Base-by-base conservation (phyloP, 2,888 invertebrate species). In the Punctoribates punctum region DNA sequence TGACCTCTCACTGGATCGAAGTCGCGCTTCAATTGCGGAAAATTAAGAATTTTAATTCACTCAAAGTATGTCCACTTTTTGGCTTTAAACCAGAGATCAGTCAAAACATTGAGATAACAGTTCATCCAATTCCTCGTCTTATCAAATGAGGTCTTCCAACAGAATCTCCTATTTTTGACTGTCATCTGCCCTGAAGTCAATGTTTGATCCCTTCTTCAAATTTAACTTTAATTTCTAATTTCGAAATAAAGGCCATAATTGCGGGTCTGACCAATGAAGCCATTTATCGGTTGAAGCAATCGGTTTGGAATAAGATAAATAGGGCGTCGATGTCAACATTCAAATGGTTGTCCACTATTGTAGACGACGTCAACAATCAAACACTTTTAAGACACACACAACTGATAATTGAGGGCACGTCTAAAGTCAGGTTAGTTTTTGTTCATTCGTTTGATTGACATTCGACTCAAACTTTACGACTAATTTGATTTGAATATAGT, bases 331-430 rank as follows among this genome's bases (percentile, higher is more conserved):
- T 73, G 57, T 25, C 75, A 8, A 78, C 70, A 23, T 78, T 78
- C 25, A 75, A 74, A 34, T 34, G 67, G 38, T 20, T 78, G 23
- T 77, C 78, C 20, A 70, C 77, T 34, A 78, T 78, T 42, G 78
- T 78, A 15, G 78, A 78, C 34, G 78, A 78, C 73, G 78, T 78
- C 8, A 78, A 78, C 25, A 78, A 78, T 73, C 78, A 78, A 51
- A 77, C 75, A 17, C 25, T 78, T 34, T 70, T 78, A 34, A 27
- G 78, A 27, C 78, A 78, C 34, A 78, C 78, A 23, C 78, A 78
- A 75, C 67, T 78, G 11, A 60, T 73, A 57, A 77, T 78, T 73
- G 78, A 78, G 38, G 78, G 78, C 23, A 78, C 78, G 23, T 78
- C 78, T 48, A 78, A 78, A 77, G 75, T 75, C 8, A 77, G 75